Percentiles rank a stretch among this genome's conserved stretches.
Evolutionary conservation across 2,888 invertebrate genomes (phyloP).

Genomic region (Allolobophora icterica): DNA sequence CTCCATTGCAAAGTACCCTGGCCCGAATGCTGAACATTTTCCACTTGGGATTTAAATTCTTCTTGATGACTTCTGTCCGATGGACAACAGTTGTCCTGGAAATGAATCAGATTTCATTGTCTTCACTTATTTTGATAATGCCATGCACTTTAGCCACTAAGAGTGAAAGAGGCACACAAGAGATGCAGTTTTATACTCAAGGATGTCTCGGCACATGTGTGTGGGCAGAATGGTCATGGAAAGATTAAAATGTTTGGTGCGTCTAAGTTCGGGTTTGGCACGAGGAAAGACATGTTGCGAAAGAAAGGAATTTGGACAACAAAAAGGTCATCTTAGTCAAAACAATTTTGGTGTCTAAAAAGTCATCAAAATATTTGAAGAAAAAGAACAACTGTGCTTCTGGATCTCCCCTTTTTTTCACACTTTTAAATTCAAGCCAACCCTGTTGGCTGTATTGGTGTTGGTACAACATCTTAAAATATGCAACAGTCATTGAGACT

Average conservation of each 20-base stretch:
- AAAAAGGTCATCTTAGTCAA: neutral
- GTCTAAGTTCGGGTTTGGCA: neutral
- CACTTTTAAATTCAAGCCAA: neutral
- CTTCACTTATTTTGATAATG: neutral
- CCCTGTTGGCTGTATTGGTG: neutral
- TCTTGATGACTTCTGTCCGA: constrained; percentile 69
- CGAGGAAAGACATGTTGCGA: neutral
- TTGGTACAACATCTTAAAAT: neutral
- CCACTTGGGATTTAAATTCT: constrained; percentile 70
- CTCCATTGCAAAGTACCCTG: constrained; percentile 68
- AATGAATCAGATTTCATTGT: neutral
- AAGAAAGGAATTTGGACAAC: neutral
- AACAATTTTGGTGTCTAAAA: neutral
- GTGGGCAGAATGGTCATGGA: neutral
- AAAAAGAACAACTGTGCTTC: neutral
- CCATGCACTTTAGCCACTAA: neutral
- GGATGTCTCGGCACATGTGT: neutral
- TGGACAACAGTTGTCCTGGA: constrained; percentile 68
- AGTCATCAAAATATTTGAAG: neutral
- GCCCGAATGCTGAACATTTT: constrained; percentile 66
- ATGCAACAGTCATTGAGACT: constrained; percentile 38
- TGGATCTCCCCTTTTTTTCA: neutral
- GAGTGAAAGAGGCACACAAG: constrained; percentile 5
- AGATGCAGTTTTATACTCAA: neutral
- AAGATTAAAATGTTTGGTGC: neutral